Conservation (phyloP, 1,140 invertebrate genomes). For the Pissodes strobi region DNA sequence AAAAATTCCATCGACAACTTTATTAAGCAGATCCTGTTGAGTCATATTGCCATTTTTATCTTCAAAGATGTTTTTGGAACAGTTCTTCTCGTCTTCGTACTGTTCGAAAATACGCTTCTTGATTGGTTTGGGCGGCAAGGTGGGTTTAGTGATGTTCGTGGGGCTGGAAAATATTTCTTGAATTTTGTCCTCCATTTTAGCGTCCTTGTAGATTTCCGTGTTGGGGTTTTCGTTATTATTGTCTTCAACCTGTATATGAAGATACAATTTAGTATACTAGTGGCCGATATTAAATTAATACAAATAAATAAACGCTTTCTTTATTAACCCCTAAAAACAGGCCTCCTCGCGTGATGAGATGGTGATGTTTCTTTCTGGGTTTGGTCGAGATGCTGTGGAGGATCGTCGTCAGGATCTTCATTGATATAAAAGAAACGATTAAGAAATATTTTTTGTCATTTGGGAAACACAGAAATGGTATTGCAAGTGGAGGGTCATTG, state of each 20-base stretch:
- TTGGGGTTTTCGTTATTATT: conserved; percentile 41
- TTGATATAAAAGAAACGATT: no score
- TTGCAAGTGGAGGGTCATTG: no score
- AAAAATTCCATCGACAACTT: conserved; percentile 59
- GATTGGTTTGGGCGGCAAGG: conserved; percentile 50
- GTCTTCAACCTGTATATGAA: conserved; percentile 26
- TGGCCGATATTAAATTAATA: no score
- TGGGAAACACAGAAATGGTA: no score
- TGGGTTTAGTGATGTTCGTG: conserved; percentile 31
- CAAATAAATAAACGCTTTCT: no score
- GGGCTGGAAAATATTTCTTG: conserved; percentile 30
- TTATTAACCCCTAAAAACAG: no score
- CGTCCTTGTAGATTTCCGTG: neutral
- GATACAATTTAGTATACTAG: no score
- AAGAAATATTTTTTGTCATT: no score
- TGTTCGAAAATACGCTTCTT: conserved; percentile 50
- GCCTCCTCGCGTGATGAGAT: conserved; percentile 80
- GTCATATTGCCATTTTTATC: conserved; percentile 50
- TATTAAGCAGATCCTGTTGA: conserved; percentile 61
- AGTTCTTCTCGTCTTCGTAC: conserved; percentile 43
- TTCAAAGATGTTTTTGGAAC: conserved; percentile 41
- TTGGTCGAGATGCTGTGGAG: no score
- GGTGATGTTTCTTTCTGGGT: conserved; percentile 57
- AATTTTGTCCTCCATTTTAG: neutral
- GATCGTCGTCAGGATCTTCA: no score